These are phyloP conservation scores for Zoanthus sansibaricus DNA, from an alignment of 92 coral and sea anemone genomes.

Conservation along the genomic window DNA sequence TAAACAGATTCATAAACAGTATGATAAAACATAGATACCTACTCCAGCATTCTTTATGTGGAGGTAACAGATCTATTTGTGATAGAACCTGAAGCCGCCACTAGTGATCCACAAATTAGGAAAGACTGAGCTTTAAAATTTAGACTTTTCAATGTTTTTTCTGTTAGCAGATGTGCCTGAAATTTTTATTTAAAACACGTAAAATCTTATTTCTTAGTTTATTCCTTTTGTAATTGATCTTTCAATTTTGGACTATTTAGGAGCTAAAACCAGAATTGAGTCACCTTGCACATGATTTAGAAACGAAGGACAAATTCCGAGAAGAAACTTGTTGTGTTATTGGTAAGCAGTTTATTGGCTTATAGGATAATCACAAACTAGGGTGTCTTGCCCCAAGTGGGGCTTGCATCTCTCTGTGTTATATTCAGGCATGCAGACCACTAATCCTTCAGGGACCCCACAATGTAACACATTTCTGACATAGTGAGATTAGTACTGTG, in stretches of 20 bases:
- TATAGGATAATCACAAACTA: background rate
- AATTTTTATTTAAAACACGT: too few species aligned
- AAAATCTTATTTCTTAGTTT: background rate
- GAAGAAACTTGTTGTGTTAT: constrained; percentile 98
- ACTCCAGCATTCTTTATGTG: background rate
- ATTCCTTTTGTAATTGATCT: background rate
- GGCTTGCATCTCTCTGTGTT: too few species aligned
- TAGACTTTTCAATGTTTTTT: too few species aligned
- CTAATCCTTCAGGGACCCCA: too few species aligned
- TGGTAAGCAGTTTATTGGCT: constrained; percentile 60
- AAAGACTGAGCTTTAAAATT: too few species aligned
- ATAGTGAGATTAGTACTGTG: too few species aligned
- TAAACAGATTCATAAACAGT: constrained; percentile 46
- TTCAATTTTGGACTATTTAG: constrained; percentile 48
- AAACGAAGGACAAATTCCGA: constrained; percentile 90
- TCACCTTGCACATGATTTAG: constrained; percentile 92
- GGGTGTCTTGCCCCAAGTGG: too few species aligned
- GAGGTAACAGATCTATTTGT: background rate
- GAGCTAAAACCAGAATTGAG: constrained; percentile 96
- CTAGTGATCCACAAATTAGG: too few species aligned
- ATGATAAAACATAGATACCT: constrained; percentile 81
- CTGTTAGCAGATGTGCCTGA: background rate
- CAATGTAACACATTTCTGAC: too few species aligned
- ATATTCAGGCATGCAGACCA: too few species aligned
- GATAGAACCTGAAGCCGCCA: background rate